These are phyloP conservation scores for Pseudeuparius sepicola DNA, from an alignment of 2,888 invertebrate genomes.

Conservation along the genomic window DNA sequence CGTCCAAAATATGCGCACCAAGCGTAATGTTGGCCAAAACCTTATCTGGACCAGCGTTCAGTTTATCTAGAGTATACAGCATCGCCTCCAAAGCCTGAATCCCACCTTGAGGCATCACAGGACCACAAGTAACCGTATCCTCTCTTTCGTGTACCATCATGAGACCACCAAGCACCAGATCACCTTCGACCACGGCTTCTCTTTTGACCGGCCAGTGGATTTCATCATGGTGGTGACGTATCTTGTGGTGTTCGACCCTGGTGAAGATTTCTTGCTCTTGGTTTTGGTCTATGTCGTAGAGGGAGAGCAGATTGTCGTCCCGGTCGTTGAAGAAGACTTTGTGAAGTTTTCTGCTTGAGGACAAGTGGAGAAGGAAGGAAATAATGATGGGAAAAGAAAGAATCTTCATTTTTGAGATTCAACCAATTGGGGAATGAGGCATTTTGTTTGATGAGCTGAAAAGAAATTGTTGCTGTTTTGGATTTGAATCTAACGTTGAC, in stretches of 20 bases:
- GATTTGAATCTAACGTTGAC: too few relatives aligned
- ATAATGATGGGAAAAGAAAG: too few relatives aligned
- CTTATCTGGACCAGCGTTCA: slow-evolving; percentile 55
- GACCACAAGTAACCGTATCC: slow-evolving; percentile 80
- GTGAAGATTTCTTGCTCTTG: too few relatives aligned
- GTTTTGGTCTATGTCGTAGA: slow-evolving; percentile 18
- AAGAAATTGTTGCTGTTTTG: too few relatives aligned
- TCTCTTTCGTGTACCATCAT: slow-evolving; percentile 95
- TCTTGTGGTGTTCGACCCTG: slow-evolving; percentile 4
- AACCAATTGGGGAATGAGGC: too few relatives aligned
- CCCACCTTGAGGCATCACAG: slow-evolving; percentile 89
- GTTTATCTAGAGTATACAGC: slow-evolving; percentile 78
- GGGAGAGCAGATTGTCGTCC: slow-evolving; percentile 14
- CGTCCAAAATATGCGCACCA: slow-evolving; percentile 84
- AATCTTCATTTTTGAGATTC: too few relatives aligned
- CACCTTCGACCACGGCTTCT: slow-evolving; percentile 80
- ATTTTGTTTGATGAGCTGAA: too few relatives aligned
- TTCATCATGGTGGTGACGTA: slow-evolving; percentile 28
- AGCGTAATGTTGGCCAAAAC: slow-evolving; percentile 69
- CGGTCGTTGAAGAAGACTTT: slow-evolving; percentile 16
- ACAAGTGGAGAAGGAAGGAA: too few relatives aligned
- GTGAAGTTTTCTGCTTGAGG: too few relatives aligned
- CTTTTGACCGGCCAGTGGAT: slow-evolving; percentile 71
- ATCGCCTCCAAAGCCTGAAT: slow-evolving; percentile 84
- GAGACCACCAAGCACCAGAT: slow-evolving; percentile 78